Evolutionary conservation across 1,140 invertebrate species (phyloP).

Genomic region (Microvelia longipes): DNA sequence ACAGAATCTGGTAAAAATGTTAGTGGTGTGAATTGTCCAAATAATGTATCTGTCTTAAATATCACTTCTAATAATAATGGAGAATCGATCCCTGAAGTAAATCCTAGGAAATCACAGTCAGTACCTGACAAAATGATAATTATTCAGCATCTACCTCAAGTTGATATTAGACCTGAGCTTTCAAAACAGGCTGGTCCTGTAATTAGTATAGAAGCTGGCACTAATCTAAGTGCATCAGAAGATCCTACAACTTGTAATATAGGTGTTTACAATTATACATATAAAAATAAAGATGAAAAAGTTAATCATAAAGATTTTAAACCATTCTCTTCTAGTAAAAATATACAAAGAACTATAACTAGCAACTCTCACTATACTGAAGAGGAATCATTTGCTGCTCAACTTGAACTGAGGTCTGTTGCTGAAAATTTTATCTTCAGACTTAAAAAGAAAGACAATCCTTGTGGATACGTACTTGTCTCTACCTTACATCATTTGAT

Average conservation of each 20-base stretch:
- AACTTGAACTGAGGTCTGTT: slow-evolving; percentile 1
- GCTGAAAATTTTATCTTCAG: neutral
- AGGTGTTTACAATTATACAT: neutral
- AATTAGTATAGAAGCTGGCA: neutral
- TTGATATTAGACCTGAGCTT: neutral
- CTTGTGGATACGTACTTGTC: neutral
- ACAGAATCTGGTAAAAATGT: neutral
- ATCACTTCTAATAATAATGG: neutral
- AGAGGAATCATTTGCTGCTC: neutral
- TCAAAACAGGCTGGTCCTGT: neutral
- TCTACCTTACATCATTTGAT: neutral
- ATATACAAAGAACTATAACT: neutral
- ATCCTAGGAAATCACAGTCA: neutral
- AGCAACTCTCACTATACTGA: neutral
- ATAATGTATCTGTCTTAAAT: neutral
- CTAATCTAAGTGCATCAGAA: neutral
- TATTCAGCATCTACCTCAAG: neutral
- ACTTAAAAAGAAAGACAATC: neutral
- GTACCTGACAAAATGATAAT: neutral
- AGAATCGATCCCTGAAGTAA: neutral
- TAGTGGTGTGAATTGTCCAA: no score
- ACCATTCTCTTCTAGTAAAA: neutral
- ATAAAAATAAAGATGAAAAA: neutral
- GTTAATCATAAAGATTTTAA: neutral
- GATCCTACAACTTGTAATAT: neutral